Evolutionary conservation across 1,140 invertebrate species (phyloP), one percentile per base, ranked within the genome.

Genomic region (Cydia splendana): DNA sequence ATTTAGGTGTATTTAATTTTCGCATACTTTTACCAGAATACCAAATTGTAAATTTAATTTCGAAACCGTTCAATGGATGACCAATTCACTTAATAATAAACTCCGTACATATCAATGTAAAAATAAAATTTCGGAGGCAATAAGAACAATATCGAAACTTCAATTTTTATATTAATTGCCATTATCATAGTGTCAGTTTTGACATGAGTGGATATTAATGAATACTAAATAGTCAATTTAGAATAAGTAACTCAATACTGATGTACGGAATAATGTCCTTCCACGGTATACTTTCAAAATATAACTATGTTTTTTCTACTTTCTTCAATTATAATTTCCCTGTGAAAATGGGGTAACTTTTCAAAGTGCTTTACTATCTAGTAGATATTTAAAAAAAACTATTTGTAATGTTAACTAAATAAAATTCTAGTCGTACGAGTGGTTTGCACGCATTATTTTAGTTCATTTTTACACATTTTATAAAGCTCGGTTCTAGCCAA

Each of bases 341-440:
- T 83, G 87, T 84, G 69, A 81, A 80, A 80, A 85, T 87, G 84
- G 85, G 88, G 84, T 84, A 86, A 88, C 85, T 88, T 91, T 93
- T 91, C 88, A 86, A 93, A 93, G 91, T 93, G 91, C 90, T 93
- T 93, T 93, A 93, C 90, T 93, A 92, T 92, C 87, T 91, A 91
- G 87, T 91, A 89, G 88, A 86, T 92, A 90, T 87, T 83, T 88
- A 85, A 87, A 85, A 83, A 87, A 85, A 83, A 88, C 86, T 92
- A 90, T 88, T 90, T 89, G 86, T 93, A 92, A 93, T 89, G 84
- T 91, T 88, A 88, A 88, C 74, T 83, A 85, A 87, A 86, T 86
- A 79, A 89, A 88, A 86, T 84, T 89, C 79, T 91, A 90, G 89
- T 85, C 79, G 84, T 91, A 92, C 87, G 87, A 86, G 90, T 92